Base-by-base conservation (phyloP, 2,113 vertebrate genomes). In the Chaetura pelagica region DNA sequence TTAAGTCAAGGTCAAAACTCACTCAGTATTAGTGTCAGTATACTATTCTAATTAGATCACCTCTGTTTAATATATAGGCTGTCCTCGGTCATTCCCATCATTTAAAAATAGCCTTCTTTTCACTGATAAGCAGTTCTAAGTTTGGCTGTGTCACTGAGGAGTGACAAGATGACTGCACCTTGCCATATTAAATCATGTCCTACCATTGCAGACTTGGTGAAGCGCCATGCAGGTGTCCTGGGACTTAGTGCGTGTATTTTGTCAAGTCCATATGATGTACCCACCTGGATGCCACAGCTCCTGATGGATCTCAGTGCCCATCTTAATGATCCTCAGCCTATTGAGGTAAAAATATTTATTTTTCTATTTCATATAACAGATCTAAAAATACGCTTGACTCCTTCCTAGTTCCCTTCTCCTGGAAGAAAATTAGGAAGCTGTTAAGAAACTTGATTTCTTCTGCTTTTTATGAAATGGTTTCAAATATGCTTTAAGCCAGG, bases 281-380 rank as follows among this genome's bases (percentile, higher is more conserved):
- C 99, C 76, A 99, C 98, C 68, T 99, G 99, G 99, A 99, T 99
- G 99, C 99, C 99, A 40, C 99, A 99, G 95, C 99, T 99, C 42
- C 95, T 99, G 67, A 99, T 99, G 99, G 99, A 99, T 96, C 98
- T 99, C 88, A 99, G 99, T 84, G 99, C 98, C 80, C 99, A 99
- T 90, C 98, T 99, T 51, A 99, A 99, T 74, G 99, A 99, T 96
- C 99, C 99, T 34, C 99, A 99, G 95, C 99, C 99, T 61, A 99
- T 99, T 71, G 99, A 99, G 98, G 99, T 99, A 98, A 89, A 82
- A 71, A 59, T 35, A 15, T 12, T 73, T 26, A 8, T 32, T 66
- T 46, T 59, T 71, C 38, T 42, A 0, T 23, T 42, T 16, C 32
- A 1, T 32, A 6, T 34, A 55, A 9, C 18, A 32, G 13, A 42